Evolutionary conservation across 2,113 vertebrate genomes (phyloP).

Genomic region (Neoarius graeffei): DNA sequence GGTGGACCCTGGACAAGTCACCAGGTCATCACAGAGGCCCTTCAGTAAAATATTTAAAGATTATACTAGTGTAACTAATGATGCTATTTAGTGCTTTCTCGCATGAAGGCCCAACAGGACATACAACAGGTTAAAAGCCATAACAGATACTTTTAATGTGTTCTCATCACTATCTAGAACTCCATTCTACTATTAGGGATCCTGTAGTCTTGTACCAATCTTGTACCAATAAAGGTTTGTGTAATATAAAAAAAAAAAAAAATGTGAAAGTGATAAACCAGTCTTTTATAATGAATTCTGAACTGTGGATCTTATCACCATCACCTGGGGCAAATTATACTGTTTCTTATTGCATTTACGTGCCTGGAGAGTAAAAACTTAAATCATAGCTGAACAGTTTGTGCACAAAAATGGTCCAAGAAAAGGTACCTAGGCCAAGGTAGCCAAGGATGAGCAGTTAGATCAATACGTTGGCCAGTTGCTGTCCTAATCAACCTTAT

Average conservation of each 20-base stretch:
- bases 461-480: not conserved
- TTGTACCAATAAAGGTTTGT: not conserved
- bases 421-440: not conserved
- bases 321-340: too few relatives aligned
- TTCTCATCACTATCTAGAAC: not conserved
- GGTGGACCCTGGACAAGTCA: too few relatives aligned
- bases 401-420: not conserved
- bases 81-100: not conserved
- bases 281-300: too few relatives aligned
- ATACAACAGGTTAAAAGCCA: not conserved
- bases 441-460: not conserved
- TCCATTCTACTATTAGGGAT: not conserved
- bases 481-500: not conserved
- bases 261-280: too few relatives aligned
- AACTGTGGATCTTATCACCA: too few relatives aligned
- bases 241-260: too few relatives aligned
- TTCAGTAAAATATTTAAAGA: not conserved
- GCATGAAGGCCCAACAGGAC: not conserved
- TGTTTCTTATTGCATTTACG: not conserved
- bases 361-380: not conserved
- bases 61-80: not conserved
- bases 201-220: not conserved
- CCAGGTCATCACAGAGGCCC: not conserved
- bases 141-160: not conserved
- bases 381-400: too few relatives aligned